Base-by-base conservation (phyloP, 2,797 vertebrate genomes). In the Danio aesculapii region DNA sequence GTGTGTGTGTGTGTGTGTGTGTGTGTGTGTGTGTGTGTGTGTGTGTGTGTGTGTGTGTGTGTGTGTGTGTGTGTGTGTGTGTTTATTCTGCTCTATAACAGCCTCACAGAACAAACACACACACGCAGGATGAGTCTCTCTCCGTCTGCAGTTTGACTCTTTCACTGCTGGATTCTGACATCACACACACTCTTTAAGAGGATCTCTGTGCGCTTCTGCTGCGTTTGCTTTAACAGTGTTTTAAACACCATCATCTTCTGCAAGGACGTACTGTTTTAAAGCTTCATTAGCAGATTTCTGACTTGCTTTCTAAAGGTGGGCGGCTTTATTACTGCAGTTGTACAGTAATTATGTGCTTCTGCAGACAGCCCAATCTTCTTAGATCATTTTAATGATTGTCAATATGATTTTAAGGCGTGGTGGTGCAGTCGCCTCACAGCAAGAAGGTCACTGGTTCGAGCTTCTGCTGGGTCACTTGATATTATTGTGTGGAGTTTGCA, bases 21-120 rank as follows among this genome's bases (percentile, higher is more conserved):
- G 30, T 30, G 17, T 69, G 43, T 64, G 43, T 21, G 43, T 80
- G 74, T 70, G 30, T 30, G 30, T 30, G 30, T 30, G 17, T 69
- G 43, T 64, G 43, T 21, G 43, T 80, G 74, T 70, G 30, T 30
- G 30, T 30, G 30, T 30, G 17, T 69, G 43, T 64, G 43, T 21
- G 43, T 80, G 74, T 70, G 30, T 30, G 30, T 30, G 30, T 30
- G 17, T 69, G 43, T 64, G 43, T 21, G 43, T 43, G 43, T 19
- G 41, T 58, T 41, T 70, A 7, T 13, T 67, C 44, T 21, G 57
- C 19, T 1, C 19, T 59, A 2, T 30, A 59, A 59, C 57, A 30
- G 17, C 64, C 64, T 49, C 64, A 7, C 43, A 19, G 63, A 19
- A 11, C n/a, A 67, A 67, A 47, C 63, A 66, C 8, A 8, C 53